Evolutionary conservation across 2,113 vertebrate species (phyloP).

Genomic region (Sarotherodon lohbergeri): DNA sequence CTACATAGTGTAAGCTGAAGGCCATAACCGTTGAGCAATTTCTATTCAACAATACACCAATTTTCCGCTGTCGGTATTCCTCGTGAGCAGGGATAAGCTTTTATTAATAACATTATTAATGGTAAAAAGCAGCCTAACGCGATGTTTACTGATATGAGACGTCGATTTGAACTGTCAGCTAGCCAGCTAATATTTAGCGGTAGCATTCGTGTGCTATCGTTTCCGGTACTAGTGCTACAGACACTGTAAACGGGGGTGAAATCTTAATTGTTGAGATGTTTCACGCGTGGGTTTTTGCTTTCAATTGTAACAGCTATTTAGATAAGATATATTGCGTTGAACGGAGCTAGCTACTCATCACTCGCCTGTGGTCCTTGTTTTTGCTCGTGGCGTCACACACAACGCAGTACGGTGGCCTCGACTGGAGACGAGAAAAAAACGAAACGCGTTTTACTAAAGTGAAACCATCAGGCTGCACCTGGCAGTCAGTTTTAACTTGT

Average conservation of each 20-base stretch:
- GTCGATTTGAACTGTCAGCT: neutral
- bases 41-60: neutral
- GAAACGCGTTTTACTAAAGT: constrained; percentile 31
- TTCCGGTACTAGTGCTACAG: neutral
- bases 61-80: neutral
- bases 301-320: accelerated
- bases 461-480: constrained; percentile 22
- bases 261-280: neutral
- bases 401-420: constrained; percentile 54
- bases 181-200: neutral
- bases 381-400: constrained; percentile 29
- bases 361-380: constrained; percentile 26
- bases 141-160: neutral
- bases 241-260: neutral
- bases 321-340: no score
- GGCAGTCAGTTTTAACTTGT: accelerated
- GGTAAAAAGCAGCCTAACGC: neutral
- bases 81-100: accelerated
- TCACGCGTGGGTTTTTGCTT: accelerated
- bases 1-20: neutral
- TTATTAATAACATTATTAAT: neutral
- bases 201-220: neutral
- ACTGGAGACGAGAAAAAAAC: accelerated
- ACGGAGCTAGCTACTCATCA: neutral
- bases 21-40: neutral